These are phyloP conservation scores for Graphium colonna DNA, from an alignment of 2,888 invertebrate genomes.

Conservation along the genomic window DNA sequence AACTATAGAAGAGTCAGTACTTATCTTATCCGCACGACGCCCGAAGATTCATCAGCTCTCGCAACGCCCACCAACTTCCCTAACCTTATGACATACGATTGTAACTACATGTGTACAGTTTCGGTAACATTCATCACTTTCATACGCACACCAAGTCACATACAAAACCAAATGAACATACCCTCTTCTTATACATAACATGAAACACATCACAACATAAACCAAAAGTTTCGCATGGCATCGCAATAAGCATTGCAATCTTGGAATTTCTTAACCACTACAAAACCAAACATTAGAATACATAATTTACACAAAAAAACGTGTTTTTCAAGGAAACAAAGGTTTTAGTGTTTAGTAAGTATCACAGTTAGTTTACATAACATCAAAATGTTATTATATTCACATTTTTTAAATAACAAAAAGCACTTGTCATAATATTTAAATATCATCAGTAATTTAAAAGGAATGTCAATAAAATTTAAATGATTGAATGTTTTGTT, in stretches of 20 bases:
- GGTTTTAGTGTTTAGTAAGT: too few relatives aligned
- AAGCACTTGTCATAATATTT: too few relatives aligned
- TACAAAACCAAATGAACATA: not conserved
- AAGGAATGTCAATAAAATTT: too few relatives aligned
- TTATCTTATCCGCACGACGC: conserved; percentile 49
- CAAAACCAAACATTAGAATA: too few relatives aligned
- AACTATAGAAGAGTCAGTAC: conserved; percentile 40
- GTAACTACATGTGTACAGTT: conserved; percentile 52
- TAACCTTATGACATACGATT: conserved; percentile 37
- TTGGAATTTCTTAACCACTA: not conserved
- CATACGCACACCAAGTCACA: too few relatives aligned
- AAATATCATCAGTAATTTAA: too few relatives aligned
- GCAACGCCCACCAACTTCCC: conserved; percentile 31
- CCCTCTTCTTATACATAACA: conserved; percentile 27
- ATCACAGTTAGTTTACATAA: conserved; percentile 11
- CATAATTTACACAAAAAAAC: too few relatives aligned
- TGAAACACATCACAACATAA: conserved; percentile 14
- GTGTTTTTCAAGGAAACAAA: too few relatives aligned
- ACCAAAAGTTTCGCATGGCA: conserved; percentile 21
- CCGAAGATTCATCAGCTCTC: conserved; percentile 15
- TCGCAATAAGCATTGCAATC: not conserved
- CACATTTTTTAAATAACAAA: too few relatives aligned
- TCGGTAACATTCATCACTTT: too few relatives aligned
- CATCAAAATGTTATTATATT: not conserved
- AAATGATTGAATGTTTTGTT: too few relatives aligned